Evolutionary conservation across 2,888 invertebrate species (phyloP).

Genomic region (Amiota minor): DNA sequence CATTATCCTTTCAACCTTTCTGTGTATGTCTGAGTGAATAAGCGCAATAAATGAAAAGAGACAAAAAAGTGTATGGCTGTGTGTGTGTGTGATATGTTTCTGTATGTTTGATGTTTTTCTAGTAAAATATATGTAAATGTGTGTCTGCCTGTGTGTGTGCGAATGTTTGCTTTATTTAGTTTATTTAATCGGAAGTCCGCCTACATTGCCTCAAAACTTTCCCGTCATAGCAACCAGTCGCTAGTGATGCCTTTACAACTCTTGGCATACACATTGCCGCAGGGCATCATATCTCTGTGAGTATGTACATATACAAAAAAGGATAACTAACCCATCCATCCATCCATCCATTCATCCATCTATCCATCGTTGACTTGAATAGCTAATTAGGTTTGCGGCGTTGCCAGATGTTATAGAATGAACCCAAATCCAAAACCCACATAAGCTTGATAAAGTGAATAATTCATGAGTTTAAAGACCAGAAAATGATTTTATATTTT

Average conservation of each 20-base stretch:
- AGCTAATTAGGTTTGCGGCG: conserved; percentile 7
- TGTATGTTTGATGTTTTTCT: background rate
- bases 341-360: background rate
- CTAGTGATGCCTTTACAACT: too few species aligned
- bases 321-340: background rate
- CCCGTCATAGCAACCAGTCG: too few species aligned
- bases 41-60: too few species aligned
- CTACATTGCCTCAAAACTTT: too few species aligned
- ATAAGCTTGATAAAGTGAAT: background rate
- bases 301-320: background rate
- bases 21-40: too few species aligned
- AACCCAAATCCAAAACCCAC: too few species aligned
- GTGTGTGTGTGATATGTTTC: conserved; percentile 9
- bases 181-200: too few species aligned
- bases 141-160: conserved; percentile 9
- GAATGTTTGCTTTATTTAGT: background rate
- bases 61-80: background rate
- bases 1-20: too few species aligned
- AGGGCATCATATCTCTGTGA: background rate
- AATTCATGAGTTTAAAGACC: conserved; percentile 4
- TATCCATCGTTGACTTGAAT: conserved; percentile 6
- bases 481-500: background rate
- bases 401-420: background rate
- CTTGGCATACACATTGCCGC: too few species aligned
- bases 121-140: background rate